Base-by-base conservation (phyloP, 2,797 vertebrate genomes). In the Melopsittacus undulatus region DNA sequence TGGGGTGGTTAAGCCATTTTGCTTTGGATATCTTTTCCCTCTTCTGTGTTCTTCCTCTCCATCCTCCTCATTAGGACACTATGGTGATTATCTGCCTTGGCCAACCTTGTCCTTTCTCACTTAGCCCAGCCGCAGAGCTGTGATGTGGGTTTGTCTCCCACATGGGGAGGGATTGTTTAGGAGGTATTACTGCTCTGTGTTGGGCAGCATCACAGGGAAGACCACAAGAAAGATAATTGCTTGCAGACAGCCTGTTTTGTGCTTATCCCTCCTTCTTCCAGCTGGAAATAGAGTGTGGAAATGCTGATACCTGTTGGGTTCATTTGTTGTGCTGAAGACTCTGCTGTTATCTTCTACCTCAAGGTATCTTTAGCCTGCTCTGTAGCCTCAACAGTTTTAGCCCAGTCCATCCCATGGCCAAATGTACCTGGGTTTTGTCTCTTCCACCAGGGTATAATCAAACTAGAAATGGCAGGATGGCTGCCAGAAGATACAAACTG, bases 201-300 rank as follows among this genome's bases (percentile, higher is more conserved):
- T 32, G 10, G 56, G 46, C 63, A 62, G 59, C 32, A 43, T 49
- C 36, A 17, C 17, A 43, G n/a, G 34, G 67, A 64, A 20, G 40
- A 68, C 36, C 2, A 10, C 0, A 0, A 45, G 46, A 24, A 75
- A 59, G 48, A 26, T 22, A 42, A n/a, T 3, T 61, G 30, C n/a
- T 46, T 74, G 40, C 26, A 66, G 38, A 11, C 29, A 70, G 30
- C 15, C 36, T 15, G 13, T 26, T 84, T 52, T 32, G 30, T 57
- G 40, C 62, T 43, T n/a, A 20, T 63, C 26, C 54, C 76, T 89
- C 26, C n/a, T 70, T 13, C 59, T 54, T n/a, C 26, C 61, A 62
- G 11, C 32, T 83, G 72, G 70, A 91, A 87, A 49, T 52, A 15
- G 0, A 24, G 15, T 2, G 21, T 84, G 67, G 63, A 79, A 78